These are phyloP conservation scores for Halictus quadricinctus DNA, from an alignment of 2,888 invertebrate genomes.

Conservation along the genomic window DNA sequence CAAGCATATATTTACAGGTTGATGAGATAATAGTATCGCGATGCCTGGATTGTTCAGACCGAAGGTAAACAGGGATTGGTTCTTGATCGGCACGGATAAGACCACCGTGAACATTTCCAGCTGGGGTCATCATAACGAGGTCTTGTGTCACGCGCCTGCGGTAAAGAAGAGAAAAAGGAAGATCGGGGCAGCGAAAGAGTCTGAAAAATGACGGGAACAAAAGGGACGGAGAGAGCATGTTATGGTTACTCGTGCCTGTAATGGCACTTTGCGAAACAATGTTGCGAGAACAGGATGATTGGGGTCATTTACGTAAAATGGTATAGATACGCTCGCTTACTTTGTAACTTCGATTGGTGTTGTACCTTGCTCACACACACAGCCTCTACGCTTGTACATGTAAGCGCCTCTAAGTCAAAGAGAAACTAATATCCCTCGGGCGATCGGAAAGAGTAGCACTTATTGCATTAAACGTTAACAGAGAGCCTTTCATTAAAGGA, in stretches of 20 bases:
- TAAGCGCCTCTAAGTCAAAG: constrained; percentile 13
- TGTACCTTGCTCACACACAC: background rate
- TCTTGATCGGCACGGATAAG: constrained; percentile 68
- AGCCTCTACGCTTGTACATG: background rate
- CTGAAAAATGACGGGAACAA: constrained; percentile 6
- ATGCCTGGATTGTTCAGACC: constrained; percentile 59
- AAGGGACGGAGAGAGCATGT: background rate
- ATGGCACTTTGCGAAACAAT: constrained; percentile 51
- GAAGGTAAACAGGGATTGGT: constrained; percentile 66
- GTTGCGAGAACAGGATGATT: constrained; percentile 56
- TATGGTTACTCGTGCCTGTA: constrained; percentile 41
- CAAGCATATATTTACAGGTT: background rate
- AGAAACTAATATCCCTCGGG: constrained; percentile 9
- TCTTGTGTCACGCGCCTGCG: constrained; percentile 71
- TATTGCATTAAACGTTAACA: constrained; percentile 31
- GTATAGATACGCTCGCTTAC: constrained; percentile 29
- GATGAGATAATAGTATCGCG: constrained; percentile 56
- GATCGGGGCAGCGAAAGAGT: background rate
- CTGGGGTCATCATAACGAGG: constrained; percentile 78
- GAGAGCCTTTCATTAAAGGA: constrained; percentile 28
- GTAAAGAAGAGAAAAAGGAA: constrained; percentile 13
- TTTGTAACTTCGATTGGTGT: constrained; percentile 15
- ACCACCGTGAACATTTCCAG: constrained; percentile 64
- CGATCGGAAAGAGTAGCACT: constrained; percentile 24
- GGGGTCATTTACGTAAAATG: constrained; percentile 47